Evolutionary conservation across 2,888 invertebrate genomes (phyloP), one percentile per base, ranked within the genome.

Genomic region (Dascillus cervinus): DNA sequence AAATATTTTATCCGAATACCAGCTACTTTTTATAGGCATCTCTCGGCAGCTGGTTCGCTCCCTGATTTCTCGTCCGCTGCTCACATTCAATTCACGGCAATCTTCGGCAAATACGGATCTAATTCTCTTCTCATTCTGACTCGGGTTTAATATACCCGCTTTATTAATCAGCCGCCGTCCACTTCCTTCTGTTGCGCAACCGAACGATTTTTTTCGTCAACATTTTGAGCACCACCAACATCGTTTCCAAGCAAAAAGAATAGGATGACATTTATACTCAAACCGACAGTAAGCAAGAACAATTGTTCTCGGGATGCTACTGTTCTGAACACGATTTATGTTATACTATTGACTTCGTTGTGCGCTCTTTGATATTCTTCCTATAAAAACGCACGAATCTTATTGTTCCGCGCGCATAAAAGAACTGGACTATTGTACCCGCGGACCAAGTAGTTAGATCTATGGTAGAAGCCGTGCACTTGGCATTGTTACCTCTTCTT

Each of bases 231-330:
- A 49, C 52, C 49, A 49, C 49, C 52, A 50, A 45, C 50, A 50
- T 48, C 45, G 49, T 37, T 39, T 45, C 29, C 32, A 34, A 41
- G 36, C 45, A 52, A 48, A 55, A 55, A 44, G 46, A 49, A 47
- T 43, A 44, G 47, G 46, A 50, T 52, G 57, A 56, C 56, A 56
- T 57, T 56, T 56, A 54, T 57, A 58, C 56, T 52, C 58, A 58
- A 39, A 60, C 57, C 56, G 60, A 60, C 60, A 56, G 55, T 57
- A 61, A 58, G 56, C 59, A 58, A 58, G 60, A 60, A 62, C 62
- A 62, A 62, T 62, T 62, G 62, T 62, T 61, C 58, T 58, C 56
- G 49, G 48, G 61, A 60, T 62, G 62, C 62, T 62, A 62, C 62
- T 56, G 62, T 62, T 61, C 58, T 50, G 50, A 48, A 44, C 51